Base-by-base conservation (phyloP, 2,113 vertebrate species). In the Toxotes chatareus region DNA sequence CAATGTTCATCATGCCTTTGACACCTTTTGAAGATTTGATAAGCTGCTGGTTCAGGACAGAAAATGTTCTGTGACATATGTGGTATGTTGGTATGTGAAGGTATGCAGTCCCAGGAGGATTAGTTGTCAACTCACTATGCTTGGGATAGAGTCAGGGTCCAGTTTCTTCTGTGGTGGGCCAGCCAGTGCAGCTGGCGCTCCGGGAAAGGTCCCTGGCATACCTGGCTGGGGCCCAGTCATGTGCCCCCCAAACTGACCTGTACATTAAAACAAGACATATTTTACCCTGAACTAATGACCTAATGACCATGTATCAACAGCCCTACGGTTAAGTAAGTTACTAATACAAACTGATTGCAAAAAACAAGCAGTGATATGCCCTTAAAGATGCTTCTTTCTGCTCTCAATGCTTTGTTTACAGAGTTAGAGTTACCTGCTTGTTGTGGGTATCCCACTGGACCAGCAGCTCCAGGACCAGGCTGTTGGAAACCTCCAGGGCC, bases 121-220 rank as follows among this genome's bases (percentile, higher is more conserved):
- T 63, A 83, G 31, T 9, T 0, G 0, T 44, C 49, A 36, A 95
- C 96, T 97, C 91, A 99, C 98, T 1, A 95, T 96, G 86, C 97
- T 98, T 63, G 98, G 98, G 84, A 99, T 94, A 2, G 96, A 96
- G 82, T 98, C 97, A 0, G 96, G 97, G 86, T 99, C 97, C 77
- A 98, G 94, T 70, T 97, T 97, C 92, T 96, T 98, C 86, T 96
- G 97, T 5, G 93, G 96, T n/a, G 96, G 97, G 10, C 94, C 95
- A 2, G 96, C 95, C 86, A 97, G 38, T 77, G 63, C 73, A 0
- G 65, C 87, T n/a, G 68, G 95, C 66, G 94, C 89, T 87, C 95
- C 95, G 5, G 97, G 96, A 73, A 96, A 97, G 1, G 94, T 93
- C 81, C 96, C 96, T 13, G 96, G 96, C 80, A 96, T 97, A 0